Percentiles rank a stretch among this genome's conserved stretches.
Evolutionary conservation across 2,113 vertebrate genomes (phyloP).

Genomic region (Sprattus sprattus): DNA sequence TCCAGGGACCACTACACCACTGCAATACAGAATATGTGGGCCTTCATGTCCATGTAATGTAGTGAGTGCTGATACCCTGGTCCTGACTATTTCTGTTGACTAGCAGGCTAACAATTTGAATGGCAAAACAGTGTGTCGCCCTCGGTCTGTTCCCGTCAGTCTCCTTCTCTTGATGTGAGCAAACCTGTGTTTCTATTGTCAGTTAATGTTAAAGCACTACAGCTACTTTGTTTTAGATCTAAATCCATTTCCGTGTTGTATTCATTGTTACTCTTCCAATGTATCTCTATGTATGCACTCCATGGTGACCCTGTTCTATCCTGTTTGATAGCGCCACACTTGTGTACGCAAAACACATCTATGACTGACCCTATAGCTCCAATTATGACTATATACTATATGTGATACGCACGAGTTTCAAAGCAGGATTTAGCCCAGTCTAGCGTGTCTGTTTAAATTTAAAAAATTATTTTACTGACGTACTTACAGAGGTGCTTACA

Average conservation of each 20-base stretch:
- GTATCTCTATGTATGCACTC: not conserved
- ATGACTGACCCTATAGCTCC: not conserved
- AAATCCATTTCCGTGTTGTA: not conserved
- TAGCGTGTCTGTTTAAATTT: not conserved
- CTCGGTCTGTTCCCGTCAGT: not conserved
- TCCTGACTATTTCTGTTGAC: not conserved
- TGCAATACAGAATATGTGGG: not conserved
- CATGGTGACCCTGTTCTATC: not conserved
- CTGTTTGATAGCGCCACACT: not conserved
- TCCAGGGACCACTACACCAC: too few relatives aligned
- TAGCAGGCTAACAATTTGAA: slow-evolving; percentile 59
- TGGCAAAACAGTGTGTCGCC: slow-evolving; percentile 62
- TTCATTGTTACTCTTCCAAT: not conserved
- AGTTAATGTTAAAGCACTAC: not conserved
- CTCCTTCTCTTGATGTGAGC: not conserved
- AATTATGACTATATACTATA: too few relatives aligned
- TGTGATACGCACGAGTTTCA: not conserved
- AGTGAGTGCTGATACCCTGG: not conserved
- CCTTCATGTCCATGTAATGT: not conserved
- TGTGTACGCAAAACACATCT: not conserved
- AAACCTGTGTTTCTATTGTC: not conserved
- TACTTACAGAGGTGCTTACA: too few relatives aligned
- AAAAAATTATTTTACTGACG: too few relatives aligned
- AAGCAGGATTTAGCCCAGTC: not conserved
- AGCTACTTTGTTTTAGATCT: not conserved